phyloP scores from a whole-genome alignment of 1,140 invertebrate genomes.

The Oncopodura yosiiana region DNA sequence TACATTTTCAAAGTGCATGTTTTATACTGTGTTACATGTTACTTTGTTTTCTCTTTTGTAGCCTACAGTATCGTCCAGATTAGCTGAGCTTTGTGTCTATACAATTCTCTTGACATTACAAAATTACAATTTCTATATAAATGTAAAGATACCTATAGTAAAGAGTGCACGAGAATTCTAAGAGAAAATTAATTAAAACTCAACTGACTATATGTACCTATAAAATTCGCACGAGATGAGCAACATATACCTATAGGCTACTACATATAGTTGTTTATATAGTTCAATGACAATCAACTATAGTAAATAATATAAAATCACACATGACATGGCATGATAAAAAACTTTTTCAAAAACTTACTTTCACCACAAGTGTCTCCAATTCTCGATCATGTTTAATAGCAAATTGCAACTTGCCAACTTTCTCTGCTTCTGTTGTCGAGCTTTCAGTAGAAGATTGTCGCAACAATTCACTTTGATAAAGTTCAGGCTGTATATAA shows the following conservation, averaged over 20 bases:
- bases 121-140: no score
- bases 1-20: no score
- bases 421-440: constrained; percentile 55
- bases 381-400: constrained; percentile 65
- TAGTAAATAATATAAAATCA: not conserved
- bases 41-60: no score
- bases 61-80: no score
- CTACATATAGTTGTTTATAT: no score
- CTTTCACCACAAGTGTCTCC: constrained; percentile 63
- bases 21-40: no score
- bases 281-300: not conserved
- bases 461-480: constrained; percentile 59
- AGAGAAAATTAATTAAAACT: not conserved
- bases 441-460: constrained; percentile 63
- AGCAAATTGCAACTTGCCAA: constrained; percentile 67
- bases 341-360: constrained; percentile 40
- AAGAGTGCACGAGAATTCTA: not conserved
- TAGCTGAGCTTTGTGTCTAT: no score
- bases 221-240: no score
- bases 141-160: no score
- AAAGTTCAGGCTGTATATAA: constrained; percentile 58
- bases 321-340: no score
- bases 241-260: no score
- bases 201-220: not conserved
- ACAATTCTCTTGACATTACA: no score